Evolutionary conservation across 2,888 invertebrate species (phyloP).

Genomic region (Plutella xylostella): DNA sequence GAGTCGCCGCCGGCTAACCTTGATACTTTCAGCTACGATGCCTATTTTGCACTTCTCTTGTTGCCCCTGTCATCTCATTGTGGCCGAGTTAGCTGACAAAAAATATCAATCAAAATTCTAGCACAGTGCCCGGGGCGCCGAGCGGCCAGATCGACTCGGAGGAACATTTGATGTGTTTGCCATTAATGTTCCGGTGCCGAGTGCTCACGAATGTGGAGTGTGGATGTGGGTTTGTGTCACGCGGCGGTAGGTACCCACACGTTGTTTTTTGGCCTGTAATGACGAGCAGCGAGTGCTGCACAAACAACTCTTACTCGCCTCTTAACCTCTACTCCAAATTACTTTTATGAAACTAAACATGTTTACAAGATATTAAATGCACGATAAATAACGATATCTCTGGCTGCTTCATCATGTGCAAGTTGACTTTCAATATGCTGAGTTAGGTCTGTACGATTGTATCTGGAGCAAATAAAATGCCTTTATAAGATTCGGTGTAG

Average conservation of each 20-base stretch:
- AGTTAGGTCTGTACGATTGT: no score
- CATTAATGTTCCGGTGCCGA: slow-evolving; percentile 31
- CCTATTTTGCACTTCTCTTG: slow-evolving; percentile 66
- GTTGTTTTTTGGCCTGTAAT: slow-evolving; percentile 4
- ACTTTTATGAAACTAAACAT: not conserved
- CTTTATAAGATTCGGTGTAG: no score
- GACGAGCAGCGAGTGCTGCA: slow-evolving; percentile 1
- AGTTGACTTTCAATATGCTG: no score
- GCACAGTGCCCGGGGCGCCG: slow-evolving; percentile 62
- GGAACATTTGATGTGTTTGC: slow-evolving; percentile 35
- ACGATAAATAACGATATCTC: no score
- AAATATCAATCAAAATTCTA: slow-evolving; percentile 71
- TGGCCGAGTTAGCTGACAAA: slow-evolving; percentile 65
- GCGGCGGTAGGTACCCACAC: no score
- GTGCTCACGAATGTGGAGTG: slow-evolving; percentile 38
- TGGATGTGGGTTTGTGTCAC: slow-evolving; percentile 42
- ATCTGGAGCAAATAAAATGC: no score
- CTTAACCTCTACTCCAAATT: not conserved
- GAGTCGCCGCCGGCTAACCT: slow-evolving; percentile 57
- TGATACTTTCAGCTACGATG: slow-evolving; percentile 67
- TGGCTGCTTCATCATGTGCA: no score
- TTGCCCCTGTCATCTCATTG: slow-evolving; percentile 66
- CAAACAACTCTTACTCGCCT: not conserved
- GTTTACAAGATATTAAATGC: no score
- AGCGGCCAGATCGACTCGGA: slow-evolving; percentile 29